Evolutionary conservation across 2,113 vertebrate species (phyloP), one percentile per base, ranked within the genome.

Genomic region (Otolemur garnettii): DNA sequence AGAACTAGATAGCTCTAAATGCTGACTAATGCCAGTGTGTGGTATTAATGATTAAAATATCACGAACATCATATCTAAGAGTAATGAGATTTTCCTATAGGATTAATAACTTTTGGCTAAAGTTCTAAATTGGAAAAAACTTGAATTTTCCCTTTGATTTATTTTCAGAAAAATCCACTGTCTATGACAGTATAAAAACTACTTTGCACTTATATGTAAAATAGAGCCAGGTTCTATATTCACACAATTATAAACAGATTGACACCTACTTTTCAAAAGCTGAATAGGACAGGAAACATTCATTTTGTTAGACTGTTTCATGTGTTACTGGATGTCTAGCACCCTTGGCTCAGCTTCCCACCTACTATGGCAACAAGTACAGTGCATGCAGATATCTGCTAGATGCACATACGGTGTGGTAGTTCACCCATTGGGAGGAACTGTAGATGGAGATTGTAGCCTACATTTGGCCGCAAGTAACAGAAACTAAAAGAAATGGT

Each of bases 61-160:
- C 28, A 35, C 45, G 7, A 74, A 50, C 0, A 53, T 17, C 21
- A 82, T n/a, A n/a, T 57, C n/a, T 72, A 78, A 50, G 0, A 33
- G 13, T 82, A 89, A 92, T 89, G 26, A 10, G 9, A 68, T 82
- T 94, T 77, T 87, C 13, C 30, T 64, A 4, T 38, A 30, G 86
- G 42, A 79, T 74, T 55, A 75, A 87, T 35, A 86, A n/a, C 28
- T 82, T 87, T 77, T 62, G 38, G 33, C 53, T 82, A 55, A 87
- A 33, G 22, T 74, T 86, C 55, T 78, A 7, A 86, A 45, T 35
- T 66, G n/a, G 33, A 87, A 93, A 80, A 80, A 80, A 26, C 74
- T 1, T 6, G 50, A 9, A 57, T 93, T 92, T 79, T 30, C 24
- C 24, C 13, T 92, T 95, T 95, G 22, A 50, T 95, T 69, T 82